Base-by-base conservation (phyloP, 2,797 vertebrate species). In the Pipistrellus pygmaeus region DNA sequence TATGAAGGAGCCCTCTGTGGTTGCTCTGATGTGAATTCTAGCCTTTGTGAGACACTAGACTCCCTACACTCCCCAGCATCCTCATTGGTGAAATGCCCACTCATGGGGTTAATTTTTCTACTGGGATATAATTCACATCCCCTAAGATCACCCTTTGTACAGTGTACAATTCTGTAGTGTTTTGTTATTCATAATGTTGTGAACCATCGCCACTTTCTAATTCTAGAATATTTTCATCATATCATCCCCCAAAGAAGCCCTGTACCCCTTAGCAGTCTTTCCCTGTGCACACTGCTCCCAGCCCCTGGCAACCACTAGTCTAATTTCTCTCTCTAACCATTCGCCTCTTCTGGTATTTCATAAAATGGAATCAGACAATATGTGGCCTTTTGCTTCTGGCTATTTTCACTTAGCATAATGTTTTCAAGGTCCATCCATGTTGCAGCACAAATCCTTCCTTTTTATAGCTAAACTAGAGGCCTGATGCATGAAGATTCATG, bases 361-460 rank as follows among this genome's bases (percentile, higher is more conserved):
- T 12, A 6, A 6, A 30, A 3, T 6, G 27, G 48, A 8, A 9
- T 62, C 23, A 17, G 11, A 21, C 6, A 4, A 1, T 4, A 0
- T 1, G n/a, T 14, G 32, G 51, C 41, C 44, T 62, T 71, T 15
- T 1, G 12, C 3, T 2, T n/a, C 60, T 14, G 30, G 62, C 8
- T 53, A 23, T 18, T 35, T 5, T 55, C 41, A 25, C 32, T 32
- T 6, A 10, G 41, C 8, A 1, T 5, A 0, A 46, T 12, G 35
- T 1, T 66, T 38, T 69, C 30, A 6, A 7, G 55, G 7, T 60
- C 75, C 25, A 8, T 46, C n/a, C 12, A 4, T 1, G 20, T 7
- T 4, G n/a, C 1, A 7, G 8, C 17, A 1, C 4, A 3, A n/a
- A 27, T 55, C 48, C 5, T 25, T 38, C 27, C 1, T 51, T 71